Evolutionary conservation across 1,140 invertebrate species (phyloP).

Genomic region (Drosophila guanche): DNA sequence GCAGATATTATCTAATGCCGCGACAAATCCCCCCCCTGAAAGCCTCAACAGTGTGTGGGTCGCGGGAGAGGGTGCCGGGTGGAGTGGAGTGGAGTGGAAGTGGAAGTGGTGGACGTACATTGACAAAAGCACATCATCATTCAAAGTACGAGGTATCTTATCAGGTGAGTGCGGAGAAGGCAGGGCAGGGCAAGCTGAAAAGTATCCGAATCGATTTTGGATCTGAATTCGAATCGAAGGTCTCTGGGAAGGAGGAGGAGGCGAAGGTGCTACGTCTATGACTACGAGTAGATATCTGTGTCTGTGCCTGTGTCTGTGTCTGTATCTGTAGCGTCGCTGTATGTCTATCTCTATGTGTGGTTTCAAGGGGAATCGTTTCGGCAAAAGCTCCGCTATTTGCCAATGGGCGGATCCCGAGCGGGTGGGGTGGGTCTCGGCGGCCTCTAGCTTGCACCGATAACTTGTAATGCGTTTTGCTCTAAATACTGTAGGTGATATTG

Average conservation of each 20-base stretch:
- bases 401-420: no score
- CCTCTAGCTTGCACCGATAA: constrained; percentile 44
- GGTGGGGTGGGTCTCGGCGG: neutral
- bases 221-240: constrained; percentile 39
- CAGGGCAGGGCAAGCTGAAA: neutral
- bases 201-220: constrained; percentile 10
- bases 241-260: constrained; percentile 11
- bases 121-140: constrained; percentile 79
- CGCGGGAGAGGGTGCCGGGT: no score
- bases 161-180: constrained; percentile 31
- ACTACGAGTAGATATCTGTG: neutral
- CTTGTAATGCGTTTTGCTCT: constrained; percentile 48
- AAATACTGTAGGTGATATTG: constrained; percentile 27
- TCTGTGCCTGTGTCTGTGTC: neutral
- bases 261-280: no score
- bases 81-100: constrained; percentile 1
- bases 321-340: constrained; percentile 2
- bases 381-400: no score
- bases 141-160: constrained; percentile 70
- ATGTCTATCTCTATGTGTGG: neutral
- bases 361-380: constrained; percentile 21
- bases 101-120: constrained; percentile 37
- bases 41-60: constrained; percentile 27
- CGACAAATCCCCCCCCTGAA: constrained; percentile 66
- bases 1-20: constrained; percentile 76